Conservation (phyloP, 2,888 invertebrate species). For the Adelphocoris suturalis region DNA sequence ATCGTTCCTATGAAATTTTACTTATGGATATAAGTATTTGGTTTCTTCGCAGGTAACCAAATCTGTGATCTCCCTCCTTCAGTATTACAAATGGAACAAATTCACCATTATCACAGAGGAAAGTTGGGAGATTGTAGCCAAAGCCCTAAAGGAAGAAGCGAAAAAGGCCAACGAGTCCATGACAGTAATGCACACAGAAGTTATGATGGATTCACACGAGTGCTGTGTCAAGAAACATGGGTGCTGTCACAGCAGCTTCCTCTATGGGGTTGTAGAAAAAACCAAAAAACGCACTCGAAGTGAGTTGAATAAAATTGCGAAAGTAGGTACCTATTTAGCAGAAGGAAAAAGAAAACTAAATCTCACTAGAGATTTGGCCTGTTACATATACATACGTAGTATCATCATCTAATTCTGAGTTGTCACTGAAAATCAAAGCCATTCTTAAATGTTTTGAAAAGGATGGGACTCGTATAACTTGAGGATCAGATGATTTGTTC, state of each 20-base stretch:
- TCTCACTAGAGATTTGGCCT: too few relatives aligned
- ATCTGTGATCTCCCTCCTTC: slow-evolving; percentile 93
- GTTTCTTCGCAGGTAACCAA: slow-evolving; percentile 85
- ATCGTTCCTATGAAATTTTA: too few relatives aligned
- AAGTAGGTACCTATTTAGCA: too few relatives aligned
- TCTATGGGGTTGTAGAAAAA: slow-evolving; percentile 91
- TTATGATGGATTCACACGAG: slow-evolving; percentile 85
- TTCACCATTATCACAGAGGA: slow-evolving; percentile 93
- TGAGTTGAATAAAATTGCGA: slow-evolving; percentile 76
- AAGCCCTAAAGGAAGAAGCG: slow-evolving; percentile 89
- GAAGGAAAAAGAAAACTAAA: too few relatives aligned
- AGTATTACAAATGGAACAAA: slow-evolving; percentile 95
- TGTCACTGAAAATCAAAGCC: too few relatives aligned
- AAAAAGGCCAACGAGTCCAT: slow-evolving; percentile 84
- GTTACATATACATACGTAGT: too few relatives aligned
- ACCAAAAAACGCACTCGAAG: slow-evolving; percentile 92
- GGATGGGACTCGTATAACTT: too few relatives aligned
- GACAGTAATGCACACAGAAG: slow-evolving; percentile 89
- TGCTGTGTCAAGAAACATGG: slow-evolving; percentile 88
- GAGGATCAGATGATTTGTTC: too few relatives aligned
- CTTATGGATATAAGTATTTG: neutral
- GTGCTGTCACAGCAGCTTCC: slow-evolving; percentile 89
- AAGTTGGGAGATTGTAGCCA: slow-evolving; percentile 89
- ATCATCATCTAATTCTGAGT: too few relatives aligned
- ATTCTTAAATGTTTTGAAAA: too few relatives aligned